Base-by-base conservation (phyloP, 2,113 vertebrate species). In the Tympanuchus pallidicinctus region DNA sequence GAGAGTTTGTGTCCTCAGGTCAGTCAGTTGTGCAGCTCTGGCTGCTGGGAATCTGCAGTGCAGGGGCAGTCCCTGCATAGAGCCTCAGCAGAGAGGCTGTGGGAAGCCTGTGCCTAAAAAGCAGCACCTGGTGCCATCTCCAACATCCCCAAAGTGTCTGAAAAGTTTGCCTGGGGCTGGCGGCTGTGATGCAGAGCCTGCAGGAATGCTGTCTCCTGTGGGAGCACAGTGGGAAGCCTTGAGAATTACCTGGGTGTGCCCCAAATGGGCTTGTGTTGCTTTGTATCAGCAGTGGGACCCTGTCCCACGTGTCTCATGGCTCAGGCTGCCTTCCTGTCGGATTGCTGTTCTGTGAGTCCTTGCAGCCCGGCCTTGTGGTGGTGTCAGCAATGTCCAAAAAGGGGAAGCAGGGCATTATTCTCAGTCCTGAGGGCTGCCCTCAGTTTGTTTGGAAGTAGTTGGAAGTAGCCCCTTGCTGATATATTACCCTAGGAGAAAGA, bases 91-190 rank as follows among this genome's bases (percentile, higher is more conserved):
- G 38, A 64, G 47, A 34, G n/a, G 24, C 9, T 71, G 11, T 2
- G 21, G 57, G 20, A 30, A 57, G 36, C 22, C 22, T 16, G 30
- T 54, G 30, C 47, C 52, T 82, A 27, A 54, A 86, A 20, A 8
- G 0, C 21, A 6, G 15, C 8, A 6, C 40, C n/a, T 5, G 32
- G 2, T 48, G 45, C 18, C 30, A 6, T 70, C 79, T 76, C 19
- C 28, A 64, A 13, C 30, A 63, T 57, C 36, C 36, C 40, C 20
- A 19, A 3, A 34, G n/a, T 28, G 9, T 57, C 78, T 20, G 65
- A 56, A 8, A 36, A 0, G 0, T 36, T 42, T 8, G 6, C 8
- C 20, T 60, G 57, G 83, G 38, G 8, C 60, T 92, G 77, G 18
- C 36, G 85, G 71, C 15, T 54, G 1, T 36, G 36, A 28, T 5